phyloP scores from a whole-genome alignment of 2,888 invertebrate genomes.

The Diarsia mendica region DNA sequence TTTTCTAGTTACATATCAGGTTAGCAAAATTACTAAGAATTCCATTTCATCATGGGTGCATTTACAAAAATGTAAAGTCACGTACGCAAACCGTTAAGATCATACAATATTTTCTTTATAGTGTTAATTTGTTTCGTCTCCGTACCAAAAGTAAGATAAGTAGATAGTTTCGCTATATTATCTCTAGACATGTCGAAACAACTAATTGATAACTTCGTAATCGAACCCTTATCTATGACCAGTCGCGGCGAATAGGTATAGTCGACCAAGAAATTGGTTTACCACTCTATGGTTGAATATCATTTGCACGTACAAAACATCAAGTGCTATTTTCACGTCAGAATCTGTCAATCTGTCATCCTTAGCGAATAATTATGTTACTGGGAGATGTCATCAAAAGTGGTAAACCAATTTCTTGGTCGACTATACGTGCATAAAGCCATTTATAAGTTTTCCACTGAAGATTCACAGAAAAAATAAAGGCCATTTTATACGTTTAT shows the following conservation, averaged over 20 bases:
- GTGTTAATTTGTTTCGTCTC: not conserved
- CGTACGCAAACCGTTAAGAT: not conserved
- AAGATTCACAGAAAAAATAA: not conserved
- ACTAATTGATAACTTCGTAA: slow-evolving; percentile 10
- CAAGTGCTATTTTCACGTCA: too few species aligned
- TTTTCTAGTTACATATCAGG: too few species aligned
- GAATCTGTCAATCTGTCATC: too few species aligned
- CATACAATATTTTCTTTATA: not conserved
- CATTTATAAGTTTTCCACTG: not conserved
- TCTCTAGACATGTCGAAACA: slow-evolving; percentile 28
- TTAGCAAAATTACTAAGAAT: not conserved
- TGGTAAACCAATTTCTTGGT: too few species aligned
- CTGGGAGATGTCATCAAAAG: too few species aligned
- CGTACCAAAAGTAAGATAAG: not conserved
- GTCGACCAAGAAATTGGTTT: too few species aligned
- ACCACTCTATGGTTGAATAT: too few species aligned
- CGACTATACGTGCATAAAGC: not conserved
- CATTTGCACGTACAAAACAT: too few species aligned
- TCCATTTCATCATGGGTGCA: not conserved
- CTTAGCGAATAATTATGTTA: too few species aligned
- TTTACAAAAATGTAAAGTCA: not conserved
- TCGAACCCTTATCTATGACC: slow-evolving; percentile 14
- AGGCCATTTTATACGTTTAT: not conserved
- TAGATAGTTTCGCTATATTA: slow-evolving; percentile 4
- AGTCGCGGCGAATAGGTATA: slow-evolving; percentile 1